These are phyloP conservation scores for Acrossocheilus fasciatus DNA, from an alignment of 2,797 vertebrate species.

Conservation along the genomic window DNA sequence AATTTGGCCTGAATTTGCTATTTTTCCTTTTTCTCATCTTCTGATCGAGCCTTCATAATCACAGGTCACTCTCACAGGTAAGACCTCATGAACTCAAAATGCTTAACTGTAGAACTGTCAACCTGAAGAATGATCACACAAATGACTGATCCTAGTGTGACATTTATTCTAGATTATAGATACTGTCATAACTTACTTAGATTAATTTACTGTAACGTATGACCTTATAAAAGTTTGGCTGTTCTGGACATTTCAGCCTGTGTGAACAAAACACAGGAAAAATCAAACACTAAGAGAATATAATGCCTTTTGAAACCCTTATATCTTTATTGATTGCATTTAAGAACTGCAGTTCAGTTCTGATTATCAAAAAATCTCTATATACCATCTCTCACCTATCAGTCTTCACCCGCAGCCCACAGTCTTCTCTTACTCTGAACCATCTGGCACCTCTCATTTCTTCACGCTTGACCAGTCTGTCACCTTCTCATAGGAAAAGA, in stretches of 20 bases:
- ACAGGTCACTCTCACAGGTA: neutral
- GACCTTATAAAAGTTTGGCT: neutral
- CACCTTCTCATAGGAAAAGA: constrained; percentile 1
- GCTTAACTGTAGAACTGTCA: neutral
- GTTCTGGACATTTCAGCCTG: neutral
- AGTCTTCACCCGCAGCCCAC: neutral
- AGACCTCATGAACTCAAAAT: neutral
- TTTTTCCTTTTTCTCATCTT: neutral
- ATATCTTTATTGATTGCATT: neutral
- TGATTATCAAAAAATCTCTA: constrained; percentile 27
- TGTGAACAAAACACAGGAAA: neutral
- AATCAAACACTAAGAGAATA: neutral
- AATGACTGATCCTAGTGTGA: neutral
- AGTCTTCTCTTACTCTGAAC: constrained; percentile 5
- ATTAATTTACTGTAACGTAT: neutral
- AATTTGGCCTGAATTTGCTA: neutral
- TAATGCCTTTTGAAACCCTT: neutral
- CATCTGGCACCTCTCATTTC: constrained; percentile 20
- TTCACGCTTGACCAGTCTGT: constrained; percentile 30
- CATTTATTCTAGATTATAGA: constrained; percentile 9
- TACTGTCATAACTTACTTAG: neutral
- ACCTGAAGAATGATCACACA: neutral
- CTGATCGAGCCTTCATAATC: neutral
- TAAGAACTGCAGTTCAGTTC: constrained; percentile 16
- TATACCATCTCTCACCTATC: constrained; percentile 31